Evolutionary conservation across 2,797 vertebrate genomes (phyloP), one percentile per base, ranked within the genome.

Genomic region (Malurus splendens): DNA sequence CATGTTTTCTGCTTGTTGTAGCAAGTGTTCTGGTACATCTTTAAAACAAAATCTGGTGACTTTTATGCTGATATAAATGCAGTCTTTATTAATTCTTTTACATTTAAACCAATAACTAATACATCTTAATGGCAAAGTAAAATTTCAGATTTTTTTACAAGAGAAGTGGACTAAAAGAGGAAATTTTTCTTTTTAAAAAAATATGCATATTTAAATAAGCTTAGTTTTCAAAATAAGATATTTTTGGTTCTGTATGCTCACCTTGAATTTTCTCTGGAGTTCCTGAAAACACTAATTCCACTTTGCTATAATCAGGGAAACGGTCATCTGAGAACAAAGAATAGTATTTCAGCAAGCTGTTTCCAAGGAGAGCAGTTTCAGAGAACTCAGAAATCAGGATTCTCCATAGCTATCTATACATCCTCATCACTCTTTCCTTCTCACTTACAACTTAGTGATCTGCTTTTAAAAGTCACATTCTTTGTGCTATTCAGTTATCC

Each of bases 211-310:
- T 48, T 84, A n/a, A 64, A 5, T 20, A 17, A 7, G 1, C 47
- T 57, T 77, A 82, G 1, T 67, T 90, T 91, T 66, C 32, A 76
- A 76, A 59, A 14, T 23, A 56, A 67, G 13, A 5, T 12, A 57
- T 33, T 67, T 64, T 66, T 76, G 3, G 11, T 79, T 64, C 7
- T 33, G 23, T 56, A 61, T 17, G 77, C 97, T 61, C 96, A 99
- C 99, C 98, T 98, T 97, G 97, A 72, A 98, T 98, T 95, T 97
- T 98, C 95, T 99, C 99, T 4, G 98, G 98, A 59, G 98, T 97
- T 93, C 97, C 98, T 4, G 99, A 99, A 96, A 99, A 99, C 72
- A 99, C 95, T 75, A 99, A 93, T 94, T 99, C 99, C 85, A 99
- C 97, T 97, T 98, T 99, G 44, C 98, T 97, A 1, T 98, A 98